These are phyloP conservation scores for human DNA, from an alignment of 2,113 vertebrate genomes.

Conservation along the genomic window GRCh38 chr17:49496501-49497000, in stretches of 20 bases:
- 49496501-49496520: neutral
- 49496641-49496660: constrained; percentile 76
- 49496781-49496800: neutral
- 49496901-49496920: neutral
- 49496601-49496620: neutral
- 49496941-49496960: neutral
- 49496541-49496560: neutral
- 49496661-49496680: constrained; percentile 5
- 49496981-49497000: neutral
- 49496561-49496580: constrained; percentile 62
- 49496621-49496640: neutral
- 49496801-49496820: no score
- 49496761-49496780: neutral
- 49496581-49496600: constrained; percentile 27
- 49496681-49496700: neutral
- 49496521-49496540: constrained; percentile 56
- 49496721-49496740: neutral
- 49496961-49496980: neutral
- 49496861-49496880: neutral
- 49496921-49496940: neutral
- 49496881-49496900: neutral
- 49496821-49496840: neutral
- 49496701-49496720: neutral
- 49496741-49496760: neutral
- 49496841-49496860: neutral